These are phyloP conservation scores for Haliclystus octoradiatus DNA, from an alignment of 30 jellyfish, hydroid and myxozoan genomes.

Conservation along the genomic window DNA sequence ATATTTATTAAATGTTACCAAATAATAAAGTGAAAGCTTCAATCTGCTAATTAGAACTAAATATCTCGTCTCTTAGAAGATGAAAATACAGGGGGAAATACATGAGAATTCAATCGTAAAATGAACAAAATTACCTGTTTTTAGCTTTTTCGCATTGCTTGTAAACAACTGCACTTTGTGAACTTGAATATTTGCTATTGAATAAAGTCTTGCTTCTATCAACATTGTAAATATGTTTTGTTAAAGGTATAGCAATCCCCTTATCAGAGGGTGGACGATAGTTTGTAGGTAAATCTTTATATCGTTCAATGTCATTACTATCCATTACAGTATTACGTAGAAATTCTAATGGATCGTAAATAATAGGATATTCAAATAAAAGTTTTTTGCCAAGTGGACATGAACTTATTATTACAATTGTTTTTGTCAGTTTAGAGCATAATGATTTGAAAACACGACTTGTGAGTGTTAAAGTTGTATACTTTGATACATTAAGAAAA, in stretches of 20 bases:
- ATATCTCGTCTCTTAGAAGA: too few species aligned
- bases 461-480: conserved; percentile 13
- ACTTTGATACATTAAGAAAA: conserved; percentile 3
- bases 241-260: conserved; percentile 74
- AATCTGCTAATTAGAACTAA: too few species aligned
- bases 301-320: conserved; percentile 35
- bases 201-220: conserved; percentile 56
- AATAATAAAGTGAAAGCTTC: too few species aligned
- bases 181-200: not conserved
- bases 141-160: conserved; percentile 63
- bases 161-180: conserved; percentile 16
- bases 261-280: conserved; percentile 77
- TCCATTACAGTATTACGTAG: conserved; percentile 41
- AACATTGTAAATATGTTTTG: conserved; percentile 70
- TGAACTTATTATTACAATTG: conserved; percentile 31
- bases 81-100: too few species aligned
- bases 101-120: too few species aligned
- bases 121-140: conserved; percentile 67
- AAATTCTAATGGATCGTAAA: conserved; percentile 10
- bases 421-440: conserved; percentile 15
- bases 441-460: conserved; percentile 13
- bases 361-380: conserved; percentile 38
- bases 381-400: conserved; percentile 48
- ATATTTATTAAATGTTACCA: too few species aligned
- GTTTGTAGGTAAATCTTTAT: conserved; percentile 53